Evolutionary conservation across 2,888 invertebrate genomes (phyloP).

Genomic region (Brachyptera risi): DNA sequence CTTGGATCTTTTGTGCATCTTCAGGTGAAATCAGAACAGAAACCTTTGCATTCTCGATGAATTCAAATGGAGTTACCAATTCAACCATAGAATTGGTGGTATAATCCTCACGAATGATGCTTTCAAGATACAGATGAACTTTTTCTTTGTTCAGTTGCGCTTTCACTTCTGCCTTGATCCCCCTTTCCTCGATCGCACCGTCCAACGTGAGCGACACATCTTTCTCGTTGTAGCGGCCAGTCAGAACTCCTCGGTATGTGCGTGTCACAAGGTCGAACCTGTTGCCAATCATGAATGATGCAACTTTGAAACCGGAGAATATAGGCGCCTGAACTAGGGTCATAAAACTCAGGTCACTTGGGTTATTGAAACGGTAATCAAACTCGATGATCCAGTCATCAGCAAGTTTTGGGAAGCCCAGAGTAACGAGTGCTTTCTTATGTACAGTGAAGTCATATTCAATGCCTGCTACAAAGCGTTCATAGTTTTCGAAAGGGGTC

Average conservation of each 20-base stretch:
- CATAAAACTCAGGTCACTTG: conserved; percentile 35
- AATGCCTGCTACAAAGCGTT: conserved; percentile 35
- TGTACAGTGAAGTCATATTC: conserved; percentile 35
- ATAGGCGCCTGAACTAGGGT: conserved; percentile 35
- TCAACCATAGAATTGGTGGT: background rate
- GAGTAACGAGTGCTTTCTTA: conserved; percentile 36
- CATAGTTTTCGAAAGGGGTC: conserved; percentile 37
- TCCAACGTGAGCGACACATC: conserved; percentile 21
- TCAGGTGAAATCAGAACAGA: conserved; percentile 17
- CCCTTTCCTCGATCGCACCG: conserved; percentile 5
- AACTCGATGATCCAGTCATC: conserved; percentile 34
- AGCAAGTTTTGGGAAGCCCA: conserved; percentile 36
- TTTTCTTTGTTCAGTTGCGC: conserved; percentile 24
- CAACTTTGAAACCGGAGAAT: conserved; percentile 33
- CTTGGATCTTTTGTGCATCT: conserved; percentile 6
- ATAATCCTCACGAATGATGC: background rate
- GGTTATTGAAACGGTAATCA: conserved; percentile 36
- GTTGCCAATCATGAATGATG: conserved; percentile 34
- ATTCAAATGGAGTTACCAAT: conserved; percentile 30
- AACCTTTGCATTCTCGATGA: conserved; percentile 26
- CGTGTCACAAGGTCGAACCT: conserved; percentile 28
- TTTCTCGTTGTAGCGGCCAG: conserved; percentile 32
- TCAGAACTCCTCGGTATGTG: conserved; percentile 34
- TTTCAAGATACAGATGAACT: background rate
- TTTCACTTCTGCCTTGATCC: conserved; percentile 20